A percentile compares a stretch with the other conserved stretches of the same genome.
Conservation (phyloP, 2,888 invertebrate genomes). For the Blastobasis adustella region DNA sequence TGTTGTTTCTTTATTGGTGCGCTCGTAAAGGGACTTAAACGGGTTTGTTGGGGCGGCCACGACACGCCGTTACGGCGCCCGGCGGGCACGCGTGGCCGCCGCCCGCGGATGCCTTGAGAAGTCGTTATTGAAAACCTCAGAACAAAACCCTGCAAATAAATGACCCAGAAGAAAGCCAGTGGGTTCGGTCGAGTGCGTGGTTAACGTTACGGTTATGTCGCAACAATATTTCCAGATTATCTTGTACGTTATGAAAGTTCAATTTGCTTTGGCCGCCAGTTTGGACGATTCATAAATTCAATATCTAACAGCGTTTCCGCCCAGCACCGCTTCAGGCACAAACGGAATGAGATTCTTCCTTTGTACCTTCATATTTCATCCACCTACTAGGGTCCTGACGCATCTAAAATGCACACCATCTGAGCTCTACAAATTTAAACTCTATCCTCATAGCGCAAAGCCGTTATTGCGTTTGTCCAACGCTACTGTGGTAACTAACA, state of each 20-base stretch:
- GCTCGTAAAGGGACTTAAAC: conserved; percentile 39
- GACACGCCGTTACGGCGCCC: too few relatives aligned
- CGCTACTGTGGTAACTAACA: conserved; percentile 26
- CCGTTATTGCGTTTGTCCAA: conserved; percentile 27
- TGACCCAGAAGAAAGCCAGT: background rate
- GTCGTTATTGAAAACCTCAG: background rate
- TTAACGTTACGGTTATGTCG: too few relatives aligned
- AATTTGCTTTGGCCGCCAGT: conserved; percentile 23
- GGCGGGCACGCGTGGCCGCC: background rate
- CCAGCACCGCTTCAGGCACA: conserved; percentile 41
- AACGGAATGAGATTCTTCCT: conserved; percentile 56
- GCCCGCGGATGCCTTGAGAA: background rate
- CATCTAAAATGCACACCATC: conserved; percentile 28
- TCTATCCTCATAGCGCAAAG: conserved; percentile 33
- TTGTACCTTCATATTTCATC: conserved; percentile 60
- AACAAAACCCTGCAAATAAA: background rate
- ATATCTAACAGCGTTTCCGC: conserved; percentile 31
- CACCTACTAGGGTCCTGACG: conserved; percentile 40
- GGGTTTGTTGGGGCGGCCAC: conserved; percentile 24
- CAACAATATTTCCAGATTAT: background rate
- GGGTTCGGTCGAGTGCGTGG: background rate
- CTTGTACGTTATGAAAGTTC: conserved; percentile 1
- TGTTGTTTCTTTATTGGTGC: conserved; percentile 48
- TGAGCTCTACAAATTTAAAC: conserved; percentile 24
- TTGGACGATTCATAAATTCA: conserved; percentile 32